Evolutionary conservation across 2,113 vertebrate species (phyloP).

Genomic region (Ursus arctos): DNA sequence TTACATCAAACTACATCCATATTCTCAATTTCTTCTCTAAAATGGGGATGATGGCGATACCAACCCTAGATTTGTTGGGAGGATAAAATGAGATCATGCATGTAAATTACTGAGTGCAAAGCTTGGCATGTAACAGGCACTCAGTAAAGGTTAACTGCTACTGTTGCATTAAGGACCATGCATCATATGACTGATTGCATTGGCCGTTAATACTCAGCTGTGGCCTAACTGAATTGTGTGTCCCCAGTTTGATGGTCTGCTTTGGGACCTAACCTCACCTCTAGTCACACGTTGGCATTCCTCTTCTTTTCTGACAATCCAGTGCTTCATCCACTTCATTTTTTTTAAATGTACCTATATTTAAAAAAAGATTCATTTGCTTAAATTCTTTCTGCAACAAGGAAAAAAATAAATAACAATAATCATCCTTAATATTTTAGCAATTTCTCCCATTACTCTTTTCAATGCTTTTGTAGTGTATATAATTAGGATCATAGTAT

Average conservation of each 20-base stretch:
- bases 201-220: background rate
- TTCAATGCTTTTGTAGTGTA: background rate
- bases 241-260: background rate
- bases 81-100: background rate
- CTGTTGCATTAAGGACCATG: background rate
- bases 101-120: background rate
- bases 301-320: background rate
- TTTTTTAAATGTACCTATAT: background rate
- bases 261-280: background rate
- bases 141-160: background rate
- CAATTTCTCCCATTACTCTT: background rate
- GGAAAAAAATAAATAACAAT: background rate
- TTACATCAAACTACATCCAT: background rate
- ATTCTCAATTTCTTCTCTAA: background rate
- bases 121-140: background rate
- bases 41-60: background rate
- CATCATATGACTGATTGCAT: rapidly evolving
- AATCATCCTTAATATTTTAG: background rate
- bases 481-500: background rate
- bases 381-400: slow-evolving; percentile 25
- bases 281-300: background rate
- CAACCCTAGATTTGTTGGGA: background rate
- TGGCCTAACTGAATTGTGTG: background rate
- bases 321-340: background rate
- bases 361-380: background rate